Evolutionary conservation across 2,113 vertebrate genomes (phyloP), one percentile per base, ranked within the genome.

Genomic region (Pavo muticus): DNA sequence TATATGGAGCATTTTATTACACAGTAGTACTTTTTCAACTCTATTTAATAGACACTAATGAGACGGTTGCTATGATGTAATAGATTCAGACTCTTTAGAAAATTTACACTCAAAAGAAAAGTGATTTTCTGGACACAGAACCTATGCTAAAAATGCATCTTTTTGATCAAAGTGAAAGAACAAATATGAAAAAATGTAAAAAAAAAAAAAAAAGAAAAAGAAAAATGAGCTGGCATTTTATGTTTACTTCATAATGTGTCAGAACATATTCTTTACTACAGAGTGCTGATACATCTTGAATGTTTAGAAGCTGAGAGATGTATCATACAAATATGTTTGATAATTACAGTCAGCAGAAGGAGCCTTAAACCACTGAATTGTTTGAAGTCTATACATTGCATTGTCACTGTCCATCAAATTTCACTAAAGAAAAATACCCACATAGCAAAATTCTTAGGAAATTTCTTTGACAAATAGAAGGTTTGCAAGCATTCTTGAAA

Each of bases 1-100:
- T 92, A 95, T 64, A 90, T 9, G 35, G 84, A 92, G 79, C 73
- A 59, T 90, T 93, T 81, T 87, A 80, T 80, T 91, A 60, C 21
- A 69, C 81, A 92, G 37, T 35, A 85, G 64, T 67, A 9, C 81
- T 96, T 42, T 93, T 88, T 86, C 88, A 94, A 65, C 94, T 84
- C 86, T 70, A 87, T 84, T 64, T 90, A 96, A 95, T 90, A 20
- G 88, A 94, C 74, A 83, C 44, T 88, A 95, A 68, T 67, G 76
- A 87, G 74, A 35, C 84, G 73, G 47, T 80, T 76, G 42, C 67
- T 91, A 81, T 91, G 94, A 87, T 93, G 32, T 75, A 76, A 91
- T 83, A 72, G 56, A 59, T 86, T 76, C 47, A 81, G 44, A 72
- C 86, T 60, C 60, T 70, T 76, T 75, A 54, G 39, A 84, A 95